Conservation (phyloP, 2,797 vertebrate genomes). For the Eupleurogrammus muticus region DNA sequence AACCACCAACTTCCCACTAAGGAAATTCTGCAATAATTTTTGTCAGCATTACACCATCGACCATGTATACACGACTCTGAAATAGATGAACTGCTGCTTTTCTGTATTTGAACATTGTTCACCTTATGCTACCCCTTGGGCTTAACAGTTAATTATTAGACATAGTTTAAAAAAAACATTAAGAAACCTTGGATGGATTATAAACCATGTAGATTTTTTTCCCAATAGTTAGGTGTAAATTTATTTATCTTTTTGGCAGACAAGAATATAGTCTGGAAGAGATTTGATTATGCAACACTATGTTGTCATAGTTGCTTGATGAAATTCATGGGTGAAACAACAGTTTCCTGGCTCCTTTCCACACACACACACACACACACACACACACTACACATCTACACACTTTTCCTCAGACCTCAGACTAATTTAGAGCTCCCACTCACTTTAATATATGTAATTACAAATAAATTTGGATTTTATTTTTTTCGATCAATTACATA, state of each 20-base stretch:
- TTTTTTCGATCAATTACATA: too few relatives aligned
- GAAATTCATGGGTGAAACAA: conserved; percentile 28
- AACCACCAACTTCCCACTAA: conserved; percentile 16
- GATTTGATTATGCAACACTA: background rate
- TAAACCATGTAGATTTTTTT: background rate
- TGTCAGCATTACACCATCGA: conserved; percentile 10
- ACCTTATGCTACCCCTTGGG: background rate
- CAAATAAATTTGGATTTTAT: background rate
- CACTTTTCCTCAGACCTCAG: background rate
- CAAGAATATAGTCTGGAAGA: background rate
- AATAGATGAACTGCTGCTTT: background rate
- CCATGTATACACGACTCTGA: background rate
- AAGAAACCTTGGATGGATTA: background rate
- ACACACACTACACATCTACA: too few relatives aligned
- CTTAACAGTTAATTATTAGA: conserved; percentile 3
- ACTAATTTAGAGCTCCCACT: background rate
- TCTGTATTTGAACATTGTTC: conserved; percentile 9
- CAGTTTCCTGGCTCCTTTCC: conserved; percentile 19
- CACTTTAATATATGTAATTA: background rate
- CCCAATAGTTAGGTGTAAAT: background rate
- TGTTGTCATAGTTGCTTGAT: conserved; percentile 7
- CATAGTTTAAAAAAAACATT: background rate
- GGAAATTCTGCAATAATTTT: background rate
- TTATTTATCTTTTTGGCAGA: too few relatives aligned
- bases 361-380: background rate